phyloP scores from a whole-genome alignment of 2,113 vertebrate species.

The Phainopepla nitens region DNA sequence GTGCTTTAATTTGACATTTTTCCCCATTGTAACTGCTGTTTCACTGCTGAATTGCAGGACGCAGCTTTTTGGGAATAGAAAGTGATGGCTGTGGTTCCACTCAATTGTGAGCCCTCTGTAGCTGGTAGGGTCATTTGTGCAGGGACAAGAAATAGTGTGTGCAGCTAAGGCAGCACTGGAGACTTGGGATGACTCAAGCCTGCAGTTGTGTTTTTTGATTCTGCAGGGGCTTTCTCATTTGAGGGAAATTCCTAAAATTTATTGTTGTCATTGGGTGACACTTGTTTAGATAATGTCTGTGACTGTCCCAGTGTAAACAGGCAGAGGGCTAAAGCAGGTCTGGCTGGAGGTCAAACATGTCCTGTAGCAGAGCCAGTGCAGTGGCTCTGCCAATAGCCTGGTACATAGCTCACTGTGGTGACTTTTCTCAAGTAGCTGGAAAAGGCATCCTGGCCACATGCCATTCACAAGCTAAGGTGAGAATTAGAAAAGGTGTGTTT shows the following conservation, averaged over 20 bases:
- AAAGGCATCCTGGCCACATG: neutral
- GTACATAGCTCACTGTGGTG: neutral
- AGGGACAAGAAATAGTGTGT: neutral
- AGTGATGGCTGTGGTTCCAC: neutral
- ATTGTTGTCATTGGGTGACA: neutral
- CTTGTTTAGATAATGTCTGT: neutral
- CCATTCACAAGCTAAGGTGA: neutral
- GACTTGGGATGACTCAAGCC: rapidly evolving
- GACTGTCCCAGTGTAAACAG: neutral
- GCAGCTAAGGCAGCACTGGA: neutral
- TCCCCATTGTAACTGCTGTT: neutral
- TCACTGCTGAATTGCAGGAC: neutral
- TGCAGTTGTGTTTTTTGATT: neutral
- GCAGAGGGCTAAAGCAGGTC: neutral
- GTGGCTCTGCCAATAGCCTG: neutral
- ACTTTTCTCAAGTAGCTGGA: neutral
- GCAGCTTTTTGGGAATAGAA: neutral
- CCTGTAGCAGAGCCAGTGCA: neutral
- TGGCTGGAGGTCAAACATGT: neutral
- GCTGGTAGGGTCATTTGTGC: neutral
- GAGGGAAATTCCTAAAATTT: neutral
- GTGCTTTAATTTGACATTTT: neutral
- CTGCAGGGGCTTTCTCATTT: neutral
- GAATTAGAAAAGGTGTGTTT: constrained; percentile 25
- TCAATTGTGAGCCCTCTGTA: neutral